These are phyloP conservation scores for Frankliniella fusca DNA, from an alignment of 2,888 invertebrate species.

Conservation along the genomic window DNA sequence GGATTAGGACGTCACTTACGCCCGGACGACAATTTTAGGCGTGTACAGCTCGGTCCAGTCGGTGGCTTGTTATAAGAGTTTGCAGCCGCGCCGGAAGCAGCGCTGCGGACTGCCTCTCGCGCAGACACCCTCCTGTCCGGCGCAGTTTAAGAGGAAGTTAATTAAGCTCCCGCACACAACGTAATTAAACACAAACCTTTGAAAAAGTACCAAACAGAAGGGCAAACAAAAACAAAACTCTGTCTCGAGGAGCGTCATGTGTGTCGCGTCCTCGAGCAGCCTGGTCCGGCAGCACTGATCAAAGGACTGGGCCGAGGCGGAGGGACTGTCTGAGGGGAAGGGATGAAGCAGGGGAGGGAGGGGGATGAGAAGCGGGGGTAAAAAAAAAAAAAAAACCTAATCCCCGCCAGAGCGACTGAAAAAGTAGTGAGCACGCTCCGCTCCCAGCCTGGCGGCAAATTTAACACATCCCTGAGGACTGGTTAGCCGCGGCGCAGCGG, in stretches of 20 bases:
- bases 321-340: not conserved
- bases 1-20: too few species aligned
- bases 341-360: not conserved
- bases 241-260: not conserved
- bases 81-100: too few species aligned
- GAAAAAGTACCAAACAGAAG: too few species aligned
- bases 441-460: not conserved
- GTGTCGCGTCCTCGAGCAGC: not conserved
- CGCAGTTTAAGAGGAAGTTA: too few species aligned
- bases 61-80: too few species aligned
- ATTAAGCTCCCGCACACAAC: too few species aligned
- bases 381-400: not conserved
- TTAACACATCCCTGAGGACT: not conserved
- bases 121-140: not conserved
- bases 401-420: not conserved
- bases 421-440: not conserved
- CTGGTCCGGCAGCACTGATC: not conserved
- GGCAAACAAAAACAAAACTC: not conserved
- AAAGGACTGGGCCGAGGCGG: not conserved
- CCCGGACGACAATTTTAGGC: too few species aligned
- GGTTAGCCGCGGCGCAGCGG: too few species aligned
- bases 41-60: not conserved
- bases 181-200: too few species aligned
- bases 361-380: too few species aligned
- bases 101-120: not conserved